These are phyloP conservation scores for Microcaecilia unicolor DNA, from an alignment of 2,797 vertebrate species.

Conservation along the genomic window DNA sequence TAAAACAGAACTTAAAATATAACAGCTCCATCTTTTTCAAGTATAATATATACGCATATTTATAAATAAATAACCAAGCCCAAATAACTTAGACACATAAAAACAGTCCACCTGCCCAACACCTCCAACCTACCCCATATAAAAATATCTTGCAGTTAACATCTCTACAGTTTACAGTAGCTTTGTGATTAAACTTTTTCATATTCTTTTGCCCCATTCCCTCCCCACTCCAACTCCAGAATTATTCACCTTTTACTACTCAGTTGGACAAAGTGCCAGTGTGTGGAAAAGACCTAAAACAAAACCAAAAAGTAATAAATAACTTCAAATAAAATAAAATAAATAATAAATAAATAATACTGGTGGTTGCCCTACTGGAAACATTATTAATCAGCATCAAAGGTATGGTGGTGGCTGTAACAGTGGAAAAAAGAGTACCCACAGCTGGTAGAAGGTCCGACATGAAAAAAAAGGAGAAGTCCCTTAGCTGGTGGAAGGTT, in stretches of 20 bases:
- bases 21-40: slow-evolving; percentile 56
- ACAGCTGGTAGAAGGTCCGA: too few species aligned
- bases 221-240: background rate
- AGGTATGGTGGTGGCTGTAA: too few species aligned
- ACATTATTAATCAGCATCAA: slow-evolving; percentile 58
- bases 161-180: slow-evolving; percentile 69
- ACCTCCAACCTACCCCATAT: slow-evolving; percentile 30
- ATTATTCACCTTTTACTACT: slow-evolving; percentile 42
- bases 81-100: slow-evolving; percentile 68
- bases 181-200: slow-evolving; percentile 43
- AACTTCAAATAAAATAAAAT: slow-evolving; percentile 26
- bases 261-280: slow-evolving; percentile 39
- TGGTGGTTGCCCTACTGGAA: slow-evolving; percentile 54
- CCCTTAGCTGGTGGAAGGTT: too few species aligned
- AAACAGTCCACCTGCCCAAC: slow-evolving; percentile 38
- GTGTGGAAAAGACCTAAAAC: slow-evolving; percentile 26
- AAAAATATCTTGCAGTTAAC: slow-evolving; percentile 70
- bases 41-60: slow-evolving; percentile 37
- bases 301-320: slow-evolving; percentile 35
- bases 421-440: too few species aligned
- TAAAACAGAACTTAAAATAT: slow-evolving; percentile 72
- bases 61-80: slow-evolving; percentile 75
- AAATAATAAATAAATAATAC: slow-evolving; percentile 56
- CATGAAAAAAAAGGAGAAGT: too few species aligned
- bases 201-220: slow-evolving; percentile 7